Base-by-base conservation (phyloP, 2,797 vertebrate genomes). In the Phataginus tricuspis region DNA sequence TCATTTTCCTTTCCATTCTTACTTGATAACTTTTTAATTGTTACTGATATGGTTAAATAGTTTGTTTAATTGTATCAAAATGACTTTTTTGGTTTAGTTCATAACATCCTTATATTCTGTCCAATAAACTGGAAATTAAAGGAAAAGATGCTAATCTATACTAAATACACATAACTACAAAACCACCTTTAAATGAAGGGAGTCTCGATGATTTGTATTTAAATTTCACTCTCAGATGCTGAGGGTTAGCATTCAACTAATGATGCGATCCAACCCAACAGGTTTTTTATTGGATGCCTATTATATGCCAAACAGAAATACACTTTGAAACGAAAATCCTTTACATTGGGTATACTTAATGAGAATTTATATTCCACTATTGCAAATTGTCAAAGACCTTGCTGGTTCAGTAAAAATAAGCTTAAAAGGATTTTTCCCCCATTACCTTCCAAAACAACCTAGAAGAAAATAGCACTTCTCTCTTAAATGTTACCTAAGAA, bases 361-460 rank as follows among this genome's bases (percentile, higher is more conserved):
- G 53, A 88, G 37, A 86, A 66, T 79, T 93, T 90, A 57, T 82
- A 71, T 79, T 74, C 27, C 14, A 74, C 21, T 94, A 37, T 84
- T 93, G 19, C 31, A 86, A 77, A 42, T 66, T 84, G 71, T 63
- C 68, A 51, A 93, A 96, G 7, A 57, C 12, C 49, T 89, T 86
- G 57, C n/a, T 83, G 19, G 9, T 66, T 95, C 77, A 89, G 16
- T 94, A 57, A 83, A 96, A 96, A 93, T 84, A 34, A 86, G 1
- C 63, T 74, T 91, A 5, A 45, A 96, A 78, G 27, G 7, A n/a
- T 57, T 68, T 82, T 37, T 7, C 31, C 83, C 49, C 51, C 14
- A 75, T 78, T 93, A 55, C 27, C 37, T 94, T 83, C 16, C 31
- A 86, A 91, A 91, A 72, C 42, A 96, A 51, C 7, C 29, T 61